A percentile compares a stretch with the other conserved stretches of the same genome.
Conservation (phyloP, 2,797 vertebrate genomes). For the Typhlichthys subterraneus region DNA sequence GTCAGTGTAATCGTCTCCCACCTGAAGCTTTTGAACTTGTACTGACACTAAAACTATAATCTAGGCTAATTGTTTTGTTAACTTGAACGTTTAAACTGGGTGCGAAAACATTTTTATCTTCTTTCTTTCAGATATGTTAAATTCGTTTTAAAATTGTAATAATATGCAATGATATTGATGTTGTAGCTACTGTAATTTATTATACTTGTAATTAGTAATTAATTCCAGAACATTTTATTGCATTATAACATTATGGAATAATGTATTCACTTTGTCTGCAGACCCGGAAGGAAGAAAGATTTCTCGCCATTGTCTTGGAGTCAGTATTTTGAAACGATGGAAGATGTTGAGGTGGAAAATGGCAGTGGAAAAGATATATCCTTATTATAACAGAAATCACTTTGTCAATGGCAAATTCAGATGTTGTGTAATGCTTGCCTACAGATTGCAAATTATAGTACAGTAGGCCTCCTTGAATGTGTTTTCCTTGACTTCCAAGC, state of each 20-base stretch:
- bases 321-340: slow-evolving; percentile 96
- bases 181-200: not conserved
- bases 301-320: slow-evolving; percentile 93
- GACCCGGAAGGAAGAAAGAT: slow-evolving; percentile 92
- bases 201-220: not conserved
- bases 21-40: too few species aligned
- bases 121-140: too few species aligned
- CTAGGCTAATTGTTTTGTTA: too few species aligned
- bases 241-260: not conserved
- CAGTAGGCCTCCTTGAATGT: not conserved
- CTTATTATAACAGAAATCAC: slow-evolving; percentile 58
- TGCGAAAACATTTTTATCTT: too few species aligned
- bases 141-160: too few species aligned
- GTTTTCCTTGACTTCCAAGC: slow-evolving; percentile 84
- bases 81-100: too few species aligned
- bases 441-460: not conserved
- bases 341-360: slow-evolving; percentile 92
- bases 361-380: slow-evolving; percentile 97
- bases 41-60: too few species aligned
- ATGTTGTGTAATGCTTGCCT: not conserved
- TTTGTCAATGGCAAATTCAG: slow-evolving; percentile 18
- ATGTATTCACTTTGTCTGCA: slow-evolving; percentile 48
- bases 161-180: too few species aligned
- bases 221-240: not conserved
- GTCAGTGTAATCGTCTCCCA: too few species aligned